Conservation (phyloP, 2,888 invertebrate species). For the Brachyptera risi region DNA sequence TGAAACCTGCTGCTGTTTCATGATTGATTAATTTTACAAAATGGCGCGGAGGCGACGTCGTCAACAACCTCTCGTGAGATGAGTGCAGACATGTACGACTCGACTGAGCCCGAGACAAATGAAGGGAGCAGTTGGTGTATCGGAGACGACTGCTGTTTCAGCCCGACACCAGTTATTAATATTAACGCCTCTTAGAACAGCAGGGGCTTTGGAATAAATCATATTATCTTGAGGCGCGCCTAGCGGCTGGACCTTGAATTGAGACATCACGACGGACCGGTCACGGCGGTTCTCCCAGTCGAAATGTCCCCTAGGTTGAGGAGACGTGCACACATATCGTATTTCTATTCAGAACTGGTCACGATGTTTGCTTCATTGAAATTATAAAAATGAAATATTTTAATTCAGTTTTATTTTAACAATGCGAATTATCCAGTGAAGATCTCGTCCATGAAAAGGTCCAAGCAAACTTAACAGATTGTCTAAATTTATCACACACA, state of each 20-base stretch:
- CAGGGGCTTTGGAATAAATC: slow-evolving; percentile 27
- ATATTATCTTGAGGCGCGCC: slow-evolving; percentile 17
- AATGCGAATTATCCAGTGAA: no score
- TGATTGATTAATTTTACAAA: no score
- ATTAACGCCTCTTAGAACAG: slow-evolving; percentile 30
- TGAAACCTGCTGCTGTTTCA: no score
- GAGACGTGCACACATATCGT: not conserved
- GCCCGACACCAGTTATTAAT: slow-evolving; percentile 30
- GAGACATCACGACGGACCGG: slow-evolving; percentile 21
- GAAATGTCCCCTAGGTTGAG: not conserved
- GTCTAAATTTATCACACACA: no score
- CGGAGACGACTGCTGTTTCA: slow-evolving; percentile 25
- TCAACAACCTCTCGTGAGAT: no score
- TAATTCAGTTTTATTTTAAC: no score
- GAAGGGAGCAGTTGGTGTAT: not conserved
- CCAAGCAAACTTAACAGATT: no score
- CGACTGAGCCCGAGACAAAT: slow-evolving; percentile 1
- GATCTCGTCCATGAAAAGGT: no score
- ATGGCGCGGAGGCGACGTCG: no score
- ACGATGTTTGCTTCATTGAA: not conserved
- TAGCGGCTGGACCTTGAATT: slow-evolving; percentile 21
- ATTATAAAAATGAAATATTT: no score
- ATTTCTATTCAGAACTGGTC: not conserved
- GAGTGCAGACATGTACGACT: no score
- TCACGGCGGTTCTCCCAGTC: not conserved